Percentiles rank a stretch among this genome's conserved stretches.
Evolutionary conservation across 1,140 invertebrate genomes (phyloP).

Genomic region (Anthonomus grandis): DNA sequence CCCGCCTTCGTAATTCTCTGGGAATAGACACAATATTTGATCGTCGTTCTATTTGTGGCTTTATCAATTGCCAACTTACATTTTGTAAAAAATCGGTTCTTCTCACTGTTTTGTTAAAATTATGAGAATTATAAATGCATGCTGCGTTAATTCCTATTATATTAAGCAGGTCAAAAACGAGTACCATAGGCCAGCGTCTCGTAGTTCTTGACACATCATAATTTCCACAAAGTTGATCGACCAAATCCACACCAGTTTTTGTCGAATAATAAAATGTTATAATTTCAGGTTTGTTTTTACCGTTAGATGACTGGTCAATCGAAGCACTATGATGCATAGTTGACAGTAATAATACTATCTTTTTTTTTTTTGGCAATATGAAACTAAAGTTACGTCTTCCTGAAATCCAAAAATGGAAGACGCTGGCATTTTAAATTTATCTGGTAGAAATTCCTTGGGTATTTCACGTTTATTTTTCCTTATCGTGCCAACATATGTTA

Average conservation of each 20-base stretch:
- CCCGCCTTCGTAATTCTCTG: background rate
- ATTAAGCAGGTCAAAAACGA: constrained; percentile 35
- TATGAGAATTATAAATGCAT: constrained; percentile 6
- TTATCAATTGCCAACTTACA: constrained; percentile 1
- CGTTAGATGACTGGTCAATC: no score
- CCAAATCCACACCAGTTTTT: constrained; percentile 46
- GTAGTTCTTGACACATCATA: constrained; percentile 43
- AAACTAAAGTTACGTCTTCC: no score
- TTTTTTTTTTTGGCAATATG: no score
- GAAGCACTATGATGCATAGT: no score
- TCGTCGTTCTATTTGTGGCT: constrained; percentile 3
- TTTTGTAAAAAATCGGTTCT: constrained; percentile 1
- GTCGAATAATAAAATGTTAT: no score
- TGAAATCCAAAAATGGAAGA: no score
- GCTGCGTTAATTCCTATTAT: constrained; percentile 31
- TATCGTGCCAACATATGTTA: no score
- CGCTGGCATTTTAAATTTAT: no score
- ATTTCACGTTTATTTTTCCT: no score
- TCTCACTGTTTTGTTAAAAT: background rate
- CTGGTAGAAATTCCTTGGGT: no score
- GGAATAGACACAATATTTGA: background rate
- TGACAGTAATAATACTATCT: no score
- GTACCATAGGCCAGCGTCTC: constrained; percentile 23
- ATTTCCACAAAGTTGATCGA: constrained; percentile 45
- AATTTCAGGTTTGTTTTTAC: no score